Base-by-base conservation (phyloP, 2,888 invertebrate genomes). In the Phorcus lineatus region DNA sequence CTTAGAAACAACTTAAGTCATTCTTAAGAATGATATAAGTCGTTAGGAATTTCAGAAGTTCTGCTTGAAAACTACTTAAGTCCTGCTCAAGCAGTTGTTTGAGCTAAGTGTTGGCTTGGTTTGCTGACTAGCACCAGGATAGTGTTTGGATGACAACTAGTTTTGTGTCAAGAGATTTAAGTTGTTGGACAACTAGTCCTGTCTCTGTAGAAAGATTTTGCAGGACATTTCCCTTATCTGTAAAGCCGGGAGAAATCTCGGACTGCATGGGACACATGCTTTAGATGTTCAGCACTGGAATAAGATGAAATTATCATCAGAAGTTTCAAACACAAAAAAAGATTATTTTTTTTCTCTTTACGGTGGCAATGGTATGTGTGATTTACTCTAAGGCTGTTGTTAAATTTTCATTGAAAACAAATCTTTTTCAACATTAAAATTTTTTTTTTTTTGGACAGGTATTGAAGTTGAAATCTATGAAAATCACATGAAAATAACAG, bases 211-310 rank as follows among this genome's bases (percentile, higher is more conserved):
- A 66, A 0, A n/a, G 6, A n/a, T 47, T 13, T 47, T n/a, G 9
- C 19, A 22, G 77, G 11, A 11, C 47, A 36, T 80, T 7, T 36
- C 1, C 7, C 47, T 78, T 95, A 98, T 95, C 97, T 97, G 94
- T 96, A 98, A 78, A 98, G 95, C 88, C 97, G 95, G 77, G 97
- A 96, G 92, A 98, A 97, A 91, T 97, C 97, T 91, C 96, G 95
- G 76, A 98, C 94, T 81, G 97, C 95, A 90, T 96, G 94, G 6
- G 96, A 95, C 89, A 97, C 95, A 83, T 96, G 95, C 93, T 97
- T 97, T 83, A 96, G 94, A 91, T 96, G 95, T 83, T 96, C 96
- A 78, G 96, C 95, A 86, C 93, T 92, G 96, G 96, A 95, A 83
- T 95, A 95, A 83, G 89, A 90, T 88, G 91, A 86, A 86, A 85